A percentile compares a stretch with the other conserved stretches of the same genome.
Conservation (phyloP, 2,888 invertebrate genomes). For the Arge pagana region DNA sequence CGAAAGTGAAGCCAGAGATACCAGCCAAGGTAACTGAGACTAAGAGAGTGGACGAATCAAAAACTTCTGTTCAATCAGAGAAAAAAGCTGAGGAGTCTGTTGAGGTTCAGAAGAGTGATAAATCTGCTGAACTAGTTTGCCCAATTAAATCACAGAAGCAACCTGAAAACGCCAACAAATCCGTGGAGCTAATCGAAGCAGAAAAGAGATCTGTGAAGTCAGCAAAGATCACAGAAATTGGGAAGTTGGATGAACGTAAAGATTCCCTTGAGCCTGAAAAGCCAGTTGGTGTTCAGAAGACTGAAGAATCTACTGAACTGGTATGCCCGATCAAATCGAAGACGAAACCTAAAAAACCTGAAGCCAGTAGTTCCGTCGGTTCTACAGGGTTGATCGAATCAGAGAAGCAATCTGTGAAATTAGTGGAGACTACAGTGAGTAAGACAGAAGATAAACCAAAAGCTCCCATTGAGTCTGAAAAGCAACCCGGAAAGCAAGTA, state of each 20-base stretch:
- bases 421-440: conserved; percentile 22
- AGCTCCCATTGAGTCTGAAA: no score
- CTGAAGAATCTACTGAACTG: conserved; percentile 9
- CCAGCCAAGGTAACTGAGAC: conserved; percentile 23
- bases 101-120: conserved; percentile 6
- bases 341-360: conserved; percentile 16
- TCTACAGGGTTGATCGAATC: no score
- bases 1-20: conserved; percentile 28
- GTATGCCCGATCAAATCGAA: conserved; percentile 4
- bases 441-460: conserved; percentile 33
- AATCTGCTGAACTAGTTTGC: neutral
- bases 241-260: no score
- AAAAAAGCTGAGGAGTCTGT: neutral
- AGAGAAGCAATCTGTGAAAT: conserved; percentile 29
- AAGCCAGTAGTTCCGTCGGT: neutral
- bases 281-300: neutral
- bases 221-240: conserved; percentile 3
- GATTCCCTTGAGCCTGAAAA: conserved; percentile 27
- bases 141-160: conserved; percentile 10
- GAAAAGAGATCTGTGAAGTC: neutral
- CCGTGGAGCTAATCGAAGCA: no score
- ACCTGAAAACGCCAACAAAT: no score
- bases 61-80: conserved; percentile 2
- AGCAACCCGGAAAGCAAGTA: neutral
- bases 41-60: conserved; percentile 32